A percentile compares a stretch with the other conserved stretches of the same genome.
phyloP scores from a whole-genome alignment of 2,113 vertebrate genomes.

The Nyctereutes procyonoides region DNA sequence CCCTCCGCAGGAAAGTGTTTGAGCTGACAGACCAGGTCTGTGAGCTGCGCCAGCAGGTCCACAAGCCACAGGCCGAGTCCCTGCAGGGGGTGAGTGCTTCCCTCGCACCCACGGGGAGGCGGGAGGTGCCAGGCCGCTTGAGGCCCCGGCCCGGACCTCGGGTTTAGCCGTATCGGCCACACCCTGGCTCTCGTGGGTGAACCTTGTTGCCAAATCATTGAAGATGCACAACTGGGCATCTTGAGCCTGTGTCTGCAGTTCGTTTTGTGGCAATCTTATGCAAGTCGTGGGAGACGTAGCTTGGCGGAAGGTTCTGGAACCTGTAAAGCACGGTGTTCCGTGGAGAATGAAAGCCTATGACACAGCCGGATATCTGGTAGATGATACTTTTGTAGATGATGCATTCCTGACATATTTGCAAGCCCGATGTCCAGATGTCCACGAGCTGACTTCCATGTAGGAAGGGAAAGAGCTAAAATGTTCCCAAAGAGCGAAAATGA shows the following conservation, averaged over 20 bases:
- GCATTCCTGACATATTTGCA: not conserved
- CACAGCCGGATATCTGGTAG: too few species aligned
- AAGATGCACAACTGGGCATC: fast-evolving
- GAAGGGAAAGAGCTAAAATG: not conserved
- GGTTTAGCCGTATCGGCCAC: fast-evolving
- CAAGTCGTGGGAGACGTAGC: not conserved
- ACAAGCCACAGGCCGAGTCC: not conserved
- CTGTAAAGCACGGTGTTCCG: fast-evolving
- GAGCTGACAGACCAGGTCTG: conserved; percentile 89
- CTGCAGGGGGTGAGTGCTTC: not conserved
- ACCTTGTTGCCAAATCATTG: fast-evolving
- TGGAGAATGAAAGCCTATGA: not conserved
- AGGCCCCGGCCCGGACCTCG: fast-evolving
- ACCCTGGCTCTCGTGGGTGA: fast-evolving
- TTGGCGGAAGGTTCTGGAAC: not conserved
- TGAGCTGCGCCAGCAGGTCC: conserved; percentile 80
- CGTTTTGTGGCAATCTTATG: fast-evolving
- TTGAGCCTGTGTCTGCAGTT: not conserved
- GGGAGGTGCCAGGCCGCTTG: fast-evolving
- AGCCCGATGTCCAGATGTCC: fast-evolving
- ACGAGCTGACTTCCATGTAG: fast-evolving
- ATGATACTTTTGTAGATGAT: not conserved
- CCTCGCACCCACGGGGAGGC: too few species aligned
- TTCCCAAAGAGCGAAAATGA: not conserved
- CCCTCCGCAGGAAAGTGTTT: conserved; percentile 89